These are phyloP conservation scores for Clarias gariepinus DNA, from an alignment of 2,113 vertebrate species.

Conservation along the genomic window DNA sequence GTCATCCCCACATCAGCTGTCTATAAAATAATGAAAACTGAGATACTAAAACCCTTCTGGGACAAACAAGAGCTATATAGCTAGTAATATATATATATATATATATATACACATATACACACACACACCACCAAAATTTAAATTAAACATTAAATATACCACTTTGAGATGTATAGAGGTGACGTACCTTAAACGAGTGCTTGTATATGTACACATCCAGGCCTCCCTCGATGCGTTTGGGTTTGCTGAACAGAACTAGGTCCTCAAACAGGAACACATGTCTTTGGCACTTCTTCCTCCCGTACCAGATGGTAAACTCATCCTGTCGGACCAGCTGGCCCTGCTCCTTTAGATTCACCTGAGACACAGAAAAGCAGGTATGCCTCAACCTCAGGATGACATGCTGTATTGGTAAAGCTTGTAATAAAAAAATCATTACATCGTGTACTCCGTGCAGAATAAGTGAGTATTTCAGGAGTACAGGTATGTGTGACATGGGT, in stretches of 20 bases:
- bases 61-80: neutral
- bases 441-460: neutral
- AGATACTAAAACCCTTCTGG: neutral
- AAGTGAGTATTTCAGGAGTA: neutral
- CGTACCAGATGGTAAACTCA: conserved; percentile 79
- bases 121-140: no score
- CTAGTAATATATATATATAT: no score
- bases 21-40: conserved; percentile 58
- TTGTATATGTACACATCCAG: conserved; percentile 82
- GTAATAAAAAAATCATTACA: neutral
- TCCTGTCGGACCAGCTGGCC: conserved; percentile 85
- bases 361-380: conserved; percentile 15
- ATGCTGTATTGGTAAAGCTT: neutral
- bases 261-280: conserved; percentile 86
- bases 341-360: conserved; percentile 89
- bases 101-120: no score
- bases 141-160: neutral
- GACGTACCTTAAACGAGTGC: conserved; percentile 81
- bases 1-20: conserved; percentile 85
- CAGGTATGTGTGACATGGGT: no score
- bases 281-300: conserved; percentile 79
- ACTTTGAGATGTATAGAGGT: neutral
- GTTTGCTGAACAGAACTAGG: conserved; percentile 86
- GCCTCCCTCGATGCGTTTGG: conserved; percentile 78
- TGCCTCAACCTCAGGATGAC: neutral